These are phyloP conservation scores for Aspidapion aeneum DNA, from an alignment of 2,888 invertebrate species.

Conservation along the genomic window DNA sequence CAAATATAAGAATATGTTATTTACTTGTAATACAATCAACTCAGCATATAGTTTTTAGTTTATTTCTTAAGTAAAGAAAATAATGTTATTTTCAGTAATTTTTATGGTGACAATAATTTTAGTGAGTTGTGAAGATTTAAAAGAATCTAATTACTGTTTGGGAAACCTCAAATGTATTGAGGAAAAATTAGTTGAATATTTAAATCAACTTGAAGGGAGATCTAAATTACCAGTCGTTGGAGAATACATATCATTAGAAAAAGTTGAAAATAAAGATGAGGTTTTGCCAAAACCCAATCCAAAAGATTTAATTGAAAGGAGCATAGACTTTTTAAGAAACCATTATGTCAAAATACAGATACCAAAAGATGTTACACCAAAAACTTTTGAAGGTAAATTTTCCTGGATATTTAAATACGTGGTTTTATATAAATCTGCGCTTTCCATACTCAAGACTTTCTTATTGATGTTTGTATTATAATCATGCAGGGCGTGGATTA, in stretches of 20 bases:
- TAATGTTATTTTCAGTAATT: too few relatives aligned
- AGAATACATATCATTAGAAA: slow-evolving; percentile 41
- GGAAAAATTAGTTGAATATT: slow-evolving; percentile 48
- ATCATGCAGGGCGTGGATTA: too few relatives aligned
- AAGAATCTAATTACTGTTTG: too few relatives aligned
- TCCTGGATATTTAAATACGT: slow-evolving; percentile 14
- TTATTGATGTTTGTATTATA: slow-evolving; percentile 4
- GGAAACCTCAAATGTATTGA: slow-evolving; percentile 43
- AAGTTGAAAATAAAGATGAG: slow-evolving; percentile 41
- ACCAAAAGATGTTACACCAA: slow-evolving; percentile 42
- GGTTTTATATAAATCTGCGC: slow-evolving; percentile 18
- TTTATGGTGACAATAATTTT: too few relatives aligned
- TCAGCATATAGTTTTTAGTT: too few relatives aligned
- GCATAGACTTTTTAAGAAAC: slow-evolving; percentile 49
- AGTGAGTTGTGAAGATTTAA: too few relatives aligned
- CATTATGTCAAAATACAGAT: slow-evolving; percentile 50
- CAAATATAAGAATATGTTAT: too few relatives aligned
- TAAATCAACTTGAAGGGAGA: slow-evolving; percentile 49
- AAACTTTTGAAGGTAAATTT: slow-evolving; percentile 31
- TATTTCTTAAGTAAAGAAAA: too few relatives aligned
- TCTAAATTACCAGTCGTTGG: slow-evolving; percentile 47
- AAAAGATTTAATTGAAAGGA: slow-evolving; percentile 50
- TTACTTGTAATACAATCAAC: too few relatives aligned
- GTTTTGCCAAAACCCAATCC: slow-evolving; percentile 25
- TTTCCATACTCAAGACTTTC: slow-evolving; percentile 6